Evolutionary conservation across 2,888 invertebrate genomes (phyloP), one percentile per base, ranked within the genome.

Genomic region (Mimumesa dahlbomi): DNA sequence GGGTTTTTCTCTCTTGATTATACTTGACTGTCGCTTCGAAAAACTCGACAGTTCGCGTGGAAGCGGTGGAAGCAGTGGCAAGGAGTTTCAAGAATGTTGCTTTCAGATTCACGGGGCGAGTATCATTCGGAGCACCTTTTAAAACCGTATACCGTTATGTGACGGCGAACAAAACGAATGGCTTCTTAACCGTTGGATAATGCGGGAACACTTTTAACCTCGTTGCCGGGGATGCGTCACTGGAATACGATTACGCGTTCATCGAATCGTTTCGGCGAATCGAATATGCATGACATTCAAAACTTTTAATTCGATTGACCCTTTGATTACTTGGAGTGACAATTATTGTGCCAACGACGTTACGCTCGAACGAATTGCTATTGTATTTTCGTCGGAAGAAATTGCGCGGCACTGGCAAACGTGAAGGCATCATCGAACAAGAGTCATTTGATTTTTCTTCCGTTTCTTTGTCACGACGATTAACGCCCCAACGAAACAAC

Each of bases 391-490:
- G 43, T 21, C 4, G 21, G 19, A 48, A 13, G 2, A 29, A 48
- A 22, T 3, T 7, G 13, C n/a, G 34, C 34, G 18, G 18, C 31
- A 11, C 34, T 9, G 49, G 2, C 5, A 19, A 34, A 3, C 11
- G 50, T 3, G 3, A 6, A 38, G n/a, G n/a, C n/a, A n/a, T n/a
- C n/a, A n/a, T n/a, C n/a, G n/a, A n/a, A n/a, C n/a, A n/a, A 9
- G 31, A 22, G 2, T 6, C 49, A n/a, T 49, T 49, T 31, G 38
- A 58, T 52, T 52, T 52, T 65, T 52, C 65, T 65, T 36, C 53
- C 31, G 13, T 49, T 45, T 31, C 18, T 29, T 56, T 16, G 6
- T 1, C 31, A 49, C 7, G 14, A 22, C 38, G 43, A 56, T 40
- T 34, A 56, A 16, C 13, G n/a, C 9, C 5, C 22, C 42, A n/a